Evolutionary conservation across 2,888 invertebrate genomes (phyloP).

Genomic region (Apodemia duryi): DNA sequence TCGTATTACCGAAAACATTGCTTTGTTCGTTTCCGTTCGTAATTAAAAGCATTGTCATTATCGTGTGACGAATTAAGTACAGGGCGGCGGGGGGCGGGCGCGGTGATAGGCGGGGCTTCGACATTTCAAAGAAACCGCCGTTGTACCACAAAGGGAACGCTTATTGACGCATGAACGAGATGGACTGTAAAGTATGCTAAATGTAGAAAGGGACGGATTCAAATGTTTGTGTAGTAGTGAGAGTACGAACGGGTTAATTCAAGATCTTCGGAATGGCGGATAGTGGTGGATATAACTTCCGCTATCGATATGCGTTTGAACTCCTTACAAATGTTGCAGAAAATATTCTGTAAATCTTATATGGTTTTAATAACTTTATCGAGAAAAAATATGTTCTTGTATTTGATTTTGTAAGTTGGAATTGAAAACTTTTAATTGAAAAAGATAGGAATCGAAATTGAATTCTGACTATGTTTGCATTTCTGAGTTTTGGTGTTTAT

Average conservation of each 20-base stretch:
- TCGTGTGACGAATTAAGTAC: slow-evolving; percentile 69
- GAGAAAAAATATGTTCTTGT: background rate
- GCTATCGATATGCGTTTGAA: slow-evolving; percentile 23
- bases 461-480: background rate
- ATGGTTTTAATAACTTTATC: background rate
- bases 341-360: background rate
- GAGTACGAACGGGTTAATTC: slow-evolving; percentile 72
- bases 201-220: slow-evolving; percentile 28
- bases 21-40: slow-evolving; percentile 45
- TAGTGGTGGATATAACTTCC: slow-evolving; percentile 45
- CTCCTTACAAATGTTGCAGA: slow-evolving; percentile 1
- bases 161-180: slow-evolving; percentile 52
- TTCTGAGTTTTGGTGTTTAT: no score
- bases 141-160: slow-evolving; percentile 57
- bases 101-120: slow-evolving; percentile 52
- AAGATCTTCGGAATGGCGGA: slow-evolving; percentile 60
- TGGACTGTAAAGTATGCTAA: background rate
- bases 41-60: slow-evolving; percentile 76
- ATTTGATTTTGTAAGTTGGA: background rate
- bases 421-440: background rate
- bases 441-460: background rate
- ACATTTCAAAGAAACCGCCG: slow-evolving; percentile 68
- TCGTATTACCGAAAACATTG: slow-evolving; percentile 19
- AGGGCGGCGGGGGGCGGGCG: slow-evolving; percentile 46
- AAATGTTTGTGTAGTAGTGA: slow-evolving; percentile 53